Conservation (phyloP, 2,888 invertebrate species). For the Chironomus riparius region DNA sequence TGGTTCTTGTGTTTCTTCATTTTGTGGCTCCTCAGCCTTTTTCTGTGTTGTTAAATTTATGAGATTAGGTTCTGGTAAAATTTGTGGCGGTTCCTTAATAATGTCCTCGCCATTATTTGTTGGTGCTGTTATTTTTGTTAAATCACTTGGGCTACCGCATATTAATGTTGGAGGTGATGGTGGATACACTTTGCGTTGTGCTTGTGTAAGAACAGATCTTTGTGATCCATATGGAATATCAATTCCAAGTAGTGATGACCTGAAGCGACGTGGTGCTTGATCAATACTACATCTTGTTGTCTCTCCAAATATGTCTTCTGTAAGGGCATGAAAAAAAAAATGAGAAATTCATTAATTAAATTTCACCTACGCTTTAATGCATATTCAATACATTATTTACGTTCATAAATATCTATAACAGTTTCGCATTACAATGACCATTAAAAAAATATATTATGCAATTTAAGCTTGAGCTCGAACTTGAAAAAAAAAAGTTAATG, state of each 20-base stretch:
- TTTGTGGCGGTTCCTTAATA: conserved; percentile 56
- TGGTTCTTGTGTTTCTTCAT: conserved; percentile 45
- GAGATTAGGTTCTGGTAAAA: conserved; percentile 53
- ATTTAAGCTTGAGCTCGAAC: conserved; percentile 23
- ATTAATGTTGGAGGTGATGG: conserved; percentile 35
- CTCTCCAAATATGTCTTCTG: conserved; percentile 41
- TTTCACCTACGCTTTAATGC: neutral
- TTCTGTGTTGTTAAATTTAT: conserved; percentile 45
- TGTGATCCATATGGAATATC: conserved; percentile 71
- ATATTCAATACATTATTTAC: too few species aligned
- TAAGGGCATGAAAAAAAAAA: conserved; percentile 23
- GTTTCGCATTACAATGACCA: neutral
- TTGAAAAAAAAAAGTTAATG: neutral
- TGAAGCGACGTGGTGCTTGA: conserved; percentile 55
- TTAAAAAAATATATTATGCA: conserved; percentile 12
- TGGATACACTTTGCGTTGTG: conserved; percentile 71
- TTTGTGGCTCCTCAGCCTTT: conserved; percentile 33
- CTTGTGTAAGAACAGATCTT: conserved; percentile 57
- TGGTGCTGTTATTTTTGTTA: conserved; percentile 42
- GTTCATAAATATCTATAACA: neutral
- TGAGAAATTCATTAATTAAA: neutral
- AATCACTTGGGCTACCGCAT: conserved; percentile 32
- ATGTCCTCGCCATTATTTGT: conserved; percentile 46
- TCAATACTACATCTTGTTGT: conserved; percentile 29
- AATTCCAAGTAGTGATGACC: conserved; percentile 71